These are phyloP conservation scores for Tursiops truncatus DNA, from an alignment of 2,113 vertebrate species.

Conservation along the genomic window DNA sequence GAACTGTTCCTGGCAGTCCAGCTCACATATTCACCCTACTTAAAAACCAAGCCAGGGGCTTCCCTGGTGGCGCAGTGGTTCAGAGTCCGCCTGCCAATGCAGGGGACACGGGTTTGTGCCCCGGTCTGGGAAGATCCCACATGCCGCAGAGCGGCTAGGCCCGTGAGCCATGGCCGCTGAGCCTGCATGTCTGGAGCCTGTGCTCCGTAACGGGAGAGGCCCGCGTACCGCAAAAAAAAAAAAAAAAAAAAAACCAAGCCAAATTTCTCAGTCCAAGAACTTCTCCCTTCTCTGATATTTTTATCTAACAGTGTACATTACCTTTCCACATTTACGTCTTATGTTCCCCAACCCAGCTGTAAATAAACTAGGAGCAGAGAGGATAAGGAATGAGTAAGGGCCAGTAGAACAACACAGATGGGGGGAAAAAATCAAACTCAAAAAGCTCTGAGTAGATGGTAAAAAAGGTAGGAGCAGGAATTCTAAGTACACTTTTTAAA, in stretches of 20 bases:
- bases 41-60: not conserved
- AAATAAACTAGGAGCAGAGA: constrained; percentile 13
- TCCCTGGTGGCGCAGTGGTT: no score
- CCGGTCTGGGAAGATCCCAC: no score
- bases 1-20: not conserved
- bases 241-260: not conserved
- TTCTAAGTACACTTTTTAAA: not conserved
- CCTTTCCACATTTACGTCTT: not conserved
- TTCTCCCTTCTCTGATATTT: constrained; percentile 13
- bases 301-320: not conserved
- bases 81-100: no score
- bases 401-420: not conserved
- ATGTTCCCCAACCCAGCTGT: not conserved
- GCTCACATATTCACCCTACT: not conserved
- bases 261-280: not conserved
- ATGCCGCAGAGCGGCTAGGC: no score
- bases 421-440: not conserved
- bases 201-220: no score
- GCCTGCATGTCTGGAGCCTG: no score
- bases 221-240: no score
- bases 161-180: no score
- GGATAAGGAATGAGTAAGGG: not conserved
- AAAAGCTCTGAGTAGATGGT: not conserved
- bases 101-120: no score
- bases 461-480: not conserved